phyloP scores from a whole-genome alignment of 2,113 vertebrate species.

The Cochlearius cochlearius region DNA sequence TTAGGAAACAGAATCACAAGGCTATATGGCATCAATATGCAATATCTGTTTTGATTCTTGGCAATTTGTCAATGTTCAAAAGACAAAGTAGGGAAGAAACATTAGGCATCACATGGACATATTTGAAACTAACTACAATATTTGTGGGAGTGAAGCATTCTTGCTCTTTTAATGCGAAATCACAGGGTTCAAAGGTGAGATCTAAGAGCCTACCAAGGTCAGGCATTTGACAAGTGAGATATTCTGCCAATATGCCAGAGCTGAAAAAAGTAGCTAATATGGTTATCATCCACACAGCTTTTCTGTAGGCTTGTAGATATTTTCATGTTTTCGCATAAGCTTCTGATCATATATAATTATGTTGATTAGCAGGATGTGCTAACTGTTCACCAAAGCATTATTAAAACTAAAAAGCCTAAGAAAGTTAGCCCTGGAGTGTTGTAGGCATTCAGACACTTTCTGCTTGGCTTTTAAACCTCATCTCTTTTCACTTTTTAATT shows the following conservation, averaged over 20 bases:
- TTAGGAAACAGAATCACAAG: not conserved
- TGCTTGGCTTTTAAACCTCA: not conserved
- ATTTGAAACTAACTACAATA: not conserved
- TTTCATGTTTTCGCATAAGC: not conserved
- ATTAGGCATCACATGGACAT: not conserved
- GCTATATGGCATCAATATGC: not conserved
- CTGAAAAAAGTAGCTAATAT: not conserved
- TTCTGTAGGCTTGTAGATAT: not conserved
- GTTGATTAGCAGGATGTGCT: not conserved
- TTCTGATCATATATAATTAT: not conserved
- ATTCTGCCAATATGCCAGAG: not conserved
- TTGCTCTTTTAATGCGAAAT: not conserved
- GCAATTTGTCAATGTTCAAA: not conserved
- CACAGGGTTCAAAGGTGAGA: not conserved
- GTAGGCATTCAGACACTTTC: not conserved
- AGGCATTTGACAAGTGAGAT: not conserved
- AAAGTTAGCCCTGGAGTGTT: not conserved
- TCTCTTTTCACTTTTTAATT: conserved; percentile 17
- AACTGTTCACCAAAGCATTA: not conserved
- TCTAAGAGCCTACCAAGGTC: not conserved
- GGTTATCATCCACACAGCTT: not conserved
- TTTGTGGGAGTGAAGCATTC: not conserved
- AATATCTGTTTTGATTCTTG: not conserved
- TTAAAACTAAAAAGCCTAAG: not conserved
- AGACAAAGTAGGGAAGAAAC: not conserved